These are phyloP conservation scores for Adelognathus sp. DNA, from an alignment of 2,888 invertebrate species.

Conservation along the genomic window DNA sequence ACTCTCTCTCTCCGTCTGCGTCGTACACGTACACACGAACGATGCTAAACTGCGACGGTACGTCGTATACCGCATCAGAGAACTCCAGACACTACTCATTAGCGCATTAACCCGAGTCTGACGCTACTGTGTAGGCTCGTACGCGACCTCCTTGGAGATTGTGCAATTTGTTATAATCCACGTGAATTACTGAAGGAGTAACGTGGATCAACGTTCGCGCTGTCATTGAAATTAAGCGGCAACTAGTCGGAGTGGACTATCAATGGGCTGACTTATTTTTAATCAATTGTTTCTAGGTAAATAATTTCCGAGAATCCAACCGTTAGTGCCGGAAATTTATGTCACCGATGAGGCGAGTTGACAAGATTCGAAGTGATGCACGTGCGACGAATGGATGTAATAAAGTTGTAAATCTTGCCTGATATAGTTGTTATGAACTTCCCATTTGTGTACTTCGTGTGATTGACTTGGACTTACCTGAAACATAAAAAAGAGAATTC, in stretches of 20 bases:
- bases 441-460: not conserved
- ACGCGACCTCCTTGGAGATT: conserved; percentile 1
- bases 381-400: not conserved
- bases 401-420: not conserved
- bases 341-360: not conserved
- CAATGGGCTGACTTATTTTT: not conserved
- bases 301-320: no score
- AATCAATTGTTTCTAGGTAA: no score
- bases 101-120: conserved; percentile 62
- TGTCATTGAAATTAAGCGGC: not conserved
- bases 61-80: conserved; percentile 42
- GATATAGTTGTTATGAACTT: not conserved
- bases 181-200: not conserved
- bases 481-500: conserved; percentile 55
- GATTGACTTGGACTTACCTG: conserved; percentile 65
- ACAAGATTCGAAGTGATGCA: not conserved
- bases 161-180: conserved; percentile 20
- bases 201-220: not conserved
- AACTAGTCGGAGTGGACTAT: not conserved
- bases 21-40: not conserved
- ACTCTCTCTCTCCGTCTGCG: not conserved
- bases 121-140: not conserved
- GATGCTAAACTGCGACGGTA: conserved; percentile 49
- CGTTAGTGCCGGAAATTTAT: no score
- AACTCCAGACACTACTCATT: conserved; percentile 67